phyloP scores from a whole-genome alignment of 2,888 invertebrate genomes.

The Perithous albicinctus region DNA sequence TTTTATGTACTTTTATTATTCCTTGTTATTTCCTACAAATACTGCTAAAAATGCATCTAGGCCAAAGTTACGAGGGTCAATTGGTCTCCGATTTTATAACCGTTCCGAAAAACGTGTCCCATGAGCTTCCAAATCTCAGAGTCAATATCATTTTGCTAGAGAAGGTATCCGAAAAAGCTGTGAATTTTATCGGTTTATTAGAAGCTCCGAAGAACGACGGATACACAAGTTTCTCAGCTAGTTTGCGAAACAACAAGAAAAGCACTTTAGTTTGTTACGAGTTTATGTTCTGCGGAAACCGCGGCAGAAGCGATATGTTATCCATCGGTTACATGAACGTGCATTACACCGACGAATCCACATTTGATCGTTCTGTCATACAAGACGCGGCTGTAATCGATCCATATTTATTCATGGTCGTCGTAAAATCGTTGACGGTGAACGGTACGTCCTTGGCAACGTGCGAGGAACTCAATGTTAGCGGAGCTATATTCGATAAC shows the following conservation, averaged over 20 bases:
- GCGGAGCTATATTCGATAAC: slow-evolving; percentile 60
- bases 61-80: slow-evolving; percentile 43
- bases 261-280: slow-evolving; percentile 54
- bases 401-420: slow-evolving; percentile 60
- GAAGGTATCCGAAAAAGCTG: slow-evolving; percentile 19
- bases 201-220: slow-evolving; percentile 49
- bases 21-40: background rate
- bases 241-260: slow-evolving; percentile 30
- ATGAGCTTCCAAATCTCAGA: slow-evolving; percentile 50
- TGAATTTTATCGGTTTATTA: slow-evolving; percentile 61
- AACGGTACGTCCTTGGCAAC: slow-evolving; percentile 51
- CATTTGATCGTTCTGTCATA: background rate
- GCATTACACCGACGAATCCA: slow-evolving; percentile 6
- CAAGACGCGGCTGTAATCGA: slow-evolving; percentile 54
- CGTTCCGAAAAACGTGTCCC: slow-evolving; percentile 52
- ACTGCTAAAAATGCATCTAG: slow-evolving; percentile 16
- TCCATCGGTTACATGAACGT: slow-evolving; percentile 55
- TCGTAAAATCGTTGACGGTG: slow-evolving; percentile 54
- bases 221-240: slow-evolving; percentile 50
- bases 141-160: slow-evolving; percentile 60
- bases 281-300: slow-evolving; percentile 61
- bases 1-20: background rate
- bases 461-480: slow-evolving; percentile 55
- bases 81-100: slow-evolving; percentile 59
- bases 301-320: slow-evolving; percentile 53